A percentile compares a stretch with the other conserved stretches of the same genome.
Conservation (phyloP, 2,797 vertebrate genomes). For the Gymnothorax javanicus region DNA sequence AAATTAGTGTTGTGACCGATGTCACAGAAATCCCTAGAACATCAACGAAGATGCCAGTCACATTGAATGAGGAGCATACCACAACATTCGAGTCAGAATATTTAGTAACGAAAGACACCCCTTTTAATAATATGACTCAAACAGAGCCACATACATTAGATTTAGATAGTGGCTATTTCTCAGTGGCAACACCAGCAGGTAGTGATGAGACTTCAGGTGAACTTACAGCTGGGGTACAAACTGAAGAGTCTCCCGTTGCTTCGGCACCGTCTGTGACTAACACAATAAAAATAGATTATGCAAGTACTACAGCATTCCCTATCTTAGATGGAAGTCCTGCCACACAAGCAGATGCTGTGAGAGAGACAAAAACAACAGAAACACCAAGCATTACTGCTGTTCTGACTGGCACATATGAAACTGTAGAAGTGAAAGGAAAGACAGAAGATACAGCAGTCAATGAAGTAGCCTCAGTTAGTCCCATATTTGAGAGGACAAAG, state of each 20-base stretch:
- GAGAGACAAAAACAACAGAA: slow-evolving; percentile 18
- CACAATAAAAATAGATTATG: neutral
- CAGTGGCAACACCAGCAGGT: slow-evolving; percentile 39
- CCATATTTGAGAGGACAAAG: too few species aligned
- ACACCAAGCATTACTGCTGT: neutral
- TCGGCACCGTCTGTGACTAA: neutral
- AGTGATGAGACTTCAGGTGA: neutral
- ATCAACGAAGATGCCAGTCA: neutral
- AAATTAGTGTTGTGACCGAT: neutral
- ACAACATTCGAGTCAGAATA: neutral
- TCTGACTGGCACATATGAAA: slow-evolving; percentile 28
- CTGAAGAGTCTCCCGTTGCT: neutral
- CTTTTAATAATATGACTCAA: neutral
- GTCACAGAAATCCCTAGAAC: neutral
- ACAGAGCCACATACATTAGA: slow-evolving; percentile 30
- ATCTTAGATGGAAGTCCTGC: slow-evolving; percentile 44
- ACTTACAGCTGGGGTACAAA: neutral
- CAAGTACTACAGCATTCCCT: neutral
- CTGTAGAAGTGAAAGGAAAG: neutral
- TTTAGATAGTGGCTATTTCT: slow-evolving; percentile 51
- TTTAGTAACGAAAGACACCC: neutral
- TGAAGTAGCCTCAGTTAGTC: neutral
- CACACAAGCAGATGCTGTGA: slow-evolving; percentile 11
- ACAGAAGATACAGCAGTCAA: neutral
- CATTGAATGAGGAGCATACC: neutral